phyloP scores from a whole-genome alignment of 2,888 invertebrate genomes.

The Kuschelorhynchus macadamiae region DNA sequence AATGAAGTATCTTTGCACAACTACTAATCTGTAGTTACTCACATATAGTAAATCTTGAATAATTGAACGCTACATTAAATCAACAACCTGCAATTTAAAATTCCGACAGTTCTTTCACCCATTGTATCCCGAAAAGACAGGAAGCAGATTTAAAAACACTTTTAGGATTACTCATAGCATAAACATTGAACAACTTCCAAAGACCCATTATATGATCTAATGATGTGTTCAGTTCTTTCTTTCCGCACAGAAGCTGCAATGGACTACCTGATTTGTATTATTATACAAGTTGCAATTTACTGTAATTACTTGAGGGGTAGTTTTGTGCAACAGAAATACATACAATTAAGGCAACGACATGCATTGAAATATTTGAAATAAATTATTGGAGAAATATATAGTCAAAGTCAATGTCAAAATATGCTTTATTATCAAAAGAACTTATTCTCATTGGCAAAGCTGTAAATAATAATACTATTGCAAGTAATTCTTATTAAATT shows the following conservation, averaged over 20 bases:
- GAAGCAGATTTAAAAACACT: conserved; percentile 43
- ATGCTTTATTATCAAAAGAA: too few species aligned
- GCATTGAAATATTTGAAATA: too few species aligned
- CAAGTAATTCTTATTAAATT: neutral
- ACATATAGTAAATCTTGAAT: too few species aligned
- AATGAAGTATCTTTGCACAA: too few species aligned
- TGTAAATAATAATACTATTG: neutral
- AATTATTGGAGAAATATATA: too few species aligned
- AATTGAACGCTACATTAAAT: conserved; percentile 30
- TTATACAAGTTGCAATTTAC: conserved; percentile 29
- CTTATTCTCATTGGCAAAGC: too few species aligned
- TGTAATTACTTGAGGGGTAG: conserved; percentile 27
- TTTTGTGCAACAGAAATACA: too few species aligned
- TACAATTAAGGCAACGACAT: too few species aligned
- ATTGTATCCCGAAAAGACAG: conserved; percentile 31
- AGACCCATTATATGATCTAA: conserved; percentile 31
- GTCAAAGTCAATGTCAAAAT: too few species aligned
- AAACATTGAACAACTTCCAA: conserved; percentile 34
- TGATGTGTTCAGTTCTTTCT: conserved; percentile 40
- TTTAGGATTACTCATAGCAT: conserved; percentile 30
- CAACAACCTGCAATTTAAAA: conserved; percentile 43
- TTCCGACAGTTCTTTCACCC: conserved; percentile 5
- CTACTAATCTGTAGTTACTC: too few species aligned
- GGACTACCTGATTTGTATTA: conserved; percentile 25
- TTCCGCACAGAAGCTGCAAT: conserved; percentile 23